Base-by-base conservation (phyloP, 2,113 vertebrate species). In the Nothocercus julius region DNA sequence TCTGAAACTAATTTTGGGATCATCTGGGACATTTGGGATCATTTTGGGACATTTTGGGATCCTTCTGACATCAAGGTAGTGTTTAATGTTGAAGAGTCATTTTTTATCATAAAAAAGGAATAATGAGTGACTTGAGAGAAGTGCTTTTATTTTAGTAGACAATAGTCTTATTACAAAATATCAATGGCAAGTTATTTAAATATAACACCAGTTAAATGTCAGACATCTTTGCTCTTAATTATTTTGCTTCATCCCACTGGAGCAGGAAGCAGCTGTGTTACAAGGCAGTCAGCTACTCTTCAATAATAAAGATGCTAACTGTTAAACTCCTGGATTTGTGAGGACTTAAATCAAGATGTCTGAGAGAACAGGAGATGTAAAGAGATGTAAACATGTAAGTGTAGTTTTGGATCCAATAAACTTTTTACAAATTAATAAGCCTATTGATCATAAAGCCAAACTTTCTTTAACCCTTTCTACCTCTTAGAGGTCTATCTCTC, bases 181-280 rank as follows among this genome's bases (percentile, higher is more conserved):
- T 3, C 28, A 85, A 36, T 44, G 90, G 30, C 5, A 67, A 54
- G 4, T 38, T 95, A 69, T 62, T 91, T 90, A 95, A 93, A 76
- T 79, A 66, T 34, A 94, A 64, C 7, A 2, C 11, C 40, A 68
- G 54, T 44, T 82, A 83, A 90, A 85, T 92, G 91, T 89, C 59
- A 77, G 36, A 36, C 70, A 82, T 93, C 36, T 68, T 87, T 95
- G 19, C 64, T 64, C n/a, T 72, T 72, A 89, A 79, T 94, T 67
- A 79, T 84, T 93, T 88, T 69, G 27, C 70, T 75, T 93, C 91
- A 28, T 94, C 54, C 62, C 87, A 91, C 51, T 95, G 38, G 42
- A 75, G 28, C 17, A 21, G 28, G 63, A 92, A 89, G 47, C 44
- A 91, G n/a, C 59, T 81, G 36, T 87, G 63, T 77, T 91, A 47